Evolutionary conservation across 2,888 invertebrate species (phyloP), one percentile per base, ranked within the genome.

Genomic region (Falcaria lacertinaria): DNA sequence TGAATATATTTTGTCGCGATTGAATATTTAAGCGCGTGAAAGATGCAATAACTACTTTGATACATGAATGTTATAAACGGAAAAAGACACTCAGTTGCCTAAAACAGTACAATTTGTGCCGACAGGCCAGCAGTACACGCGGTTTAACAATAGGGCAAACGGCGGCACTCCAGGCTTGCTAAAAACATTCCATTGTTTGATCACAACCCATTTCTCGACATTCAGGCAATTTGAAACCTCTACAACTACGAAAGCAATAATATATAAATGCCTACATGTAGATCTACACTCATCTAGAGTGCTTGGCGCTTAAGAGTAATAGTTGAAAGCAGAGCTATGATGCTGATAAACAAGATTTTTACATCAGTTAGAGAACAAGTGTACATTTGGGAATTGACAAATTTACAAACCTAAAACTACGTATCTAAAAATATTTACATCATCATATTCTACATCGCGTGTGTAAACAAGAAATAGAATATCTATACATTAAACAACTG

Each of bases 371-470:
- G 67, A 74, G 66, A 73, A 69, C 66, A 75, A 66, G 64, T 74
- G 60, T 69, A 72, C 65, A 60, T 67, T 66, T 77, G 69, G 74
- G 76, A 87, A 87, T 87, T 87, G 86, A 87, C 85, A 69, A 76
- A 80, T 77, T 84, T 81, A 85, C 75, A 76, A 76, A 74, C 63
- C 78, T 84, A 82, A 60, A 52, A 57, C 74, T 81, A 80, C 60
- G 40, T 68, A 68, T 53, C 57, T 67, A 66, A 51, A 60, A 19
- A 59, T 73, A 75, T 72, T 69, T 78, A 77, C 75, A 76, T 45
- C 45, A 47, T 55, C 49, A 34, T 15, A 2, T 15, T 49, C 53
- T 62, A 67, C 48, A 49, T 50, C 57, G 57, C 63, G 54, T 55
- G 55, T 62, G 50, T 61, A 69, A 67, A 52, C 28, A 53, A 56